Conservation (phyloP, 2,113 vertebrate genomes). For the Mormyrus lacerda region DNA sequence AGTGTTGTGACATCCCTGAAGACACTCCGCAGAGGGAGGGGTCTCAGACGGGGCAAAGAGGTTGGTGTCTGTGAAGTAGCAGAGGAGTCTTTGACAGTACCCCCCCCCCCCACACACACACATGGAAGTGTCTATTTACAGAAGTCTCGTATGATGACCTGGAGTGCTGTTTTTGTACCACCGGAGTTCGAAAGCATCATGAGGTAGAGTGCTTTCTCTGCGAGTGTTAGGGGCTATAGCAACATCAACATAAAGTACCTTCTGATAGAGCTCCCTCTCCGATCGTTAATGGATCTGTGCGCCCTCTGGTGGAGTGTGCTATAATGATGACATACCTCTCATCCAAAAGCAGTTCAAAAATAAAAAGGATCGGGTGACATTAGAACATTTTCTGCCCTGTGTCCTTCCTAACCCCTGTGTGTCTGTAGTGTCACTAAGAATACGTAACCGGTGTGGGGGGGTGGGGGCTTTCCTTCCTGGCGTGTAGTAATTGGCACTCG, state of each 20-base stretch:
- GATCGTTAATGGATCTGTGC: neutral
- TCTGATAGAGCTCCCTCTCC: neutral
- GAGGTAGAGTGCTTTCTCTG: neutral
- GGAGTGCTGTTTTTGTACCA: neutral
- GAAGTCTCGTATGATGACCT: neutral
- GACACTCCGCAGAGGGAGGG: conserved; percentile 1
- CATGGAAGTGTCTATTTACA: neutral
- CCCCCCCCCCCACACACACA: neutral
- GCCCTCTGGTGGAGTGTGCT: neutral
- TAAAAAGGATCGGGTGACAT: neutral
- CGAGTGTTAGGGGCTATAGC: neutral
- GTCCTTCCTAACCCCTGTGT: neutral
- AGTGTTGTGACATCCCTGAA: neutral
- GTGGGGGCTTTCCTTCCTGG: neutral
- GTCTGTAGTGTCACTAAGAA: neutral
- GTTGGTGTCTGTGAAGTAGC: conserved; percentile 55
- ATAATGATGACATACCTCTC: neutral
- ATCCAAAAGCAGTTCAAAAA: neutral
- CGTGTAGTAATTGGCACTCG: neutral
- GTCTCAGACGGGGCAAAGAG: conserved; percentile 50
- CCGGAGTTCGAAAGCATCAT: neutral
- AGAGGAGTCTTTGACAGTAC: conserved; percentile 25
- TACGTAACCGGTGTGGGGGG: neutral
- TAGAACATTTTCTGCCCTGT: neutral
- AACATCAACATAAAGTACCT: neutral